Conservation (phyloP, 2,888 invertebrate genomes). For the Conchocele bisecta region DNA sequence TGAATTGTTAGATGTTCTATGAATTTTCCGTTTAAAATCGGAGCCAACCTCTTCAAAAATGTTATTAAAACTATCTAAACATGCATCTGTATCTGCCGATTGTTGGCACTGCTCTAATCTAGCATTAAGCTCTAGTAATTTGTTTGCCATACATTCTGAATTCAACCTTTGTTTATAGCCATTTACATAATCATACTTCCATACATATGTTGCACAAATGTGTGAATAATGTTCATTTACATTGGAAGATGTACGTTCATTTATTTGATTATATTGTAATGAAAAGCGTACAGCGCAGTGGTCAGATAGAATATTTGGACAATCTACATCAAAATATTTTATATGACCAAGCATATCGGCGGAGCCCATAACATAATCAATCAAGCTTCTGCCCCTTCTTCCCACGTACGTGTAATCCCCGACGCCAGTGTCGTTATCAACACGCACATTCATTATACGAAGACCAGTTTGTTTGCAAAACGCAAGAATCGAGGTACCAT, state of each 20-base stretch:
- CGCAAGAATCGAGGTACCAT: background rate
- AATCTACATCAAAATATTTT: background rate
- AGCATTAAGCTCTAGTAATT: background rate
- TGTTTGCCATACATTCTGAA: background rate
- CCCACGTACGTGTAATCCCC: conserved; percentile 6
- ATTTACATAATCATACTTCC: background rate
- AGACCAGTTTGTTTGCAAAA: conserved; percentile 9
- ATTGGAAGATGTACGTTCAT: background rate
- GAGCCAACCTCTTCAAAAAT: background rate
- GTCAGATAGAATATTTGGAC: background rate
- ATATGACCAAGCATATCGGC: background rate
- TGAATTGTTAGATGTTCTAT: background rate
- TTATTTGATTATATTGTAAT: background rate
- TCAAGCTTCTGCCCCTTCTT: conserved; percentile 8
- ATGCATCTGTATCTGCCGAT: background rate
- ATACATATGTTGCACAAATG: background rate
- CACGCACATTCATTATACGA: conserved; percentile 8
- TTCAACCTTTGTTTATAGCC: background rate
- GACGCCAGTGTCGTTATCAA: background rate
- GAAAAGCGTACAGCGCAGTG: background rate
- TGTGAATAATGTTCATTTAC: background rate
- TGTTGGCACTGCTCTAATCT: background rate
- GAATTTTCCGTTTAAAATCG: too few species aligned
- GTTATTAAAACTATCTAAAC: background rate
- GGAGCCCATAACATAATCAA: conserved; percentile 1